Evolutionary conservation across 2,797 vertebrate genomes (phyloP).

Genomic region (Rhinichthys osculus): DNA sequence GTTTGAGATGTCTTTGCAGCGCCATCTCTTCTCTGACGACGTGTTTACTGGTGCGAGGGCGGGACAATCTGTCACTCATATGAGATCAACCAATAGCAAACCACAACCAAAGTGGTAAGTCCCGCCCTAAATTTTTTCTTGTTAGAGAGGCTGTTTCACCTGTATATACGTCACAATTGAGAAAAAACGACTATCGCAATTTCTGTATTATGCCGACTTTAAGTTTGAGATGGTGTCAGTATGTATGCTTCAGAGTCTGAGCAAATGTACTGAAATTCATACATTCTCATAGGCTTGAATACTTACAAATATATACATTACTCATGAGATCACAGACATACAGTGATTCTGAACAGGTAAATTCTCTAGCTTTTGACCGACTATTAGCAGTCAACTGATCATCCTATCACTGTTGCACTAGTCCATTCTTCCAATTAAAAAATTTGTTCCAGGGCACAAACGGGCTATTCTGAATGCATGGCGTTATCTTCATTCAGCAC

Average conservation of each 20-base stretch:
- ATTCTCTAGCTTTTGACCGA: neutral
- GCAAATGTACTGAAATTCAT: neutral
- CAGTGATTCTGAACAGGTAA: neutral
- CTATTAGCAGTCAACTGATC: neutral
- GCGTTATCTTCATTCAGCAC: conserved; percentile 47
- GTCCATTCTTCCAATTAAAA: neutral
- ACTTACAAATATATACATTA: neutral
- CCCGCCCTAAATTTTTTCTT: too few relatives aligned
- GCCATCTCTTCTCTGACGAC: too few relatives aligned
- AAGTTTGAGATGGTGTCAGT: neutral
- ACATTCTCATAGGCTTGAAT: neutral
- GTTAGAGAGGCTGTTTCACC: too few relatives aligned
- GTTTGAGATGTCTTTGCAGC: too few relatives aligned
- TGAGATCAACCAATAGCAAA: too few relatives aligned
- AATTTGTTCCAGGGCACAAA: neutral
- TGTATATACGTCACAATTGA: neutral
- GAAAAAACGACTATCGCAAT: neutral
- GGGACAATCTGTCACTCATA: too few relatives aligned
- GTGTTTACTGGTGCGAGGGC: too few relatives aligned
- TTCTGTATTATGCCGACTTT: neutral
- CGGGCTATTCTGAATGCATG: conserved; percentile 7
- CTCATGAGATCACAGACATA: neutral
- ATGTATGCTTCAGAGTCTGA: neutral
- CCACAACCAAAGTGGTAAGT: too few relatives aligned
- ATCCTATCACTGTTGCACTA: neutral